Evolutionary conservation across 2,888 invertebrate genomes (phyloP).

Genomic region (Aporophyla lueneburgensis): DNA sequence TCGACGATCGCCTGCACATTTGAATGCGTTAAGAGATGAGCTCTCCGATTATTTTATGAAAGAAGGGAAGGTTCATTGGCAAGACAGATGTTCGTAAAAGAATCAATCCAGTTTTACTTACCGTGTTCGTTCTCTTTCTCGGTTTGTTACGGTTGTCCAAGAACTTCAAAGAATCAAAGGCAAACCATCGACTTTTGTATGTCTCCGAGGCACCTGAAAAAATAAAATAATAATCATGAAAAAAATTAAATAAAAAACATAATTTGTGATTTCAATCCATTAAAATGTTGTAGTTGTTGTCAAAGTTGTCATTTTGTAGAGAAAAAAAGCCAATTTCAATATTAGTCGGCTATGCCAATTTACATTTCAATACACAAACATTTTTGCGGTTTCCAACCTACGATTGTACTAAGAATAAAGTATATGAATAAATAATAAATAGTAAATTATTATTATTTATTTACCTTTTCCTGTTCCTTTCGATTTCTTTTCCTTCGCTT

Average conservation of each 20-base stretch:
- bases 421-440: no score
- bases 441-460: no score
- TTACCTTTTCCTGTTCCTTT: no score
- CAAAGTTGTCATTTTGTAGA: no score
- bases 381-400: no score
- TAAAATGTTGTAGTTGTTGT: no score
- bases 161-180: slow-evolving; percentile 30
- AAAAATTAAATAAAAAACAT: slow-evolving; percentile 28
- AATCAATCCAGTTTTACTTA: slow-evolving; percentile 35
- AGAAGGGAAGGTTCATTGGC: slow-evolving; percentile 35
- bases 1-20: slow-evolving; percentile 24
- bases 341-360: slow-evolving; percentile 1
- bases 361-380: no score
- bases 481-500: no score
- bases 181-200: slow-evolving; percentile 38
- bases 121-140: slow-evolving; percentile 32
- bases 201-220: slow-evolving; percentile 27
- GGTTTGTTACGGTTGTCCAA: slow-evolving; percentile 35
- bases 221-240: no score
- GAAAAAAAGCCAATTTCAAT: slow-evolving; percentile 18
- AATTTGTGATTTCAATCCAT: slow-evolving; percentile 1
- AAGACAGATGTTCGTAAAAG: slow-evolving; percentile 25
- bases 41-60: slow-evolving; percentile 33
- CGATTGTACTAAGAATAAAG: no score
- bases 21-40: slow-evolving; percentile 23